phyloP scores from a whole-genome alignment of 2,888 invertebrate species.

The Blera fallax region DNA sequence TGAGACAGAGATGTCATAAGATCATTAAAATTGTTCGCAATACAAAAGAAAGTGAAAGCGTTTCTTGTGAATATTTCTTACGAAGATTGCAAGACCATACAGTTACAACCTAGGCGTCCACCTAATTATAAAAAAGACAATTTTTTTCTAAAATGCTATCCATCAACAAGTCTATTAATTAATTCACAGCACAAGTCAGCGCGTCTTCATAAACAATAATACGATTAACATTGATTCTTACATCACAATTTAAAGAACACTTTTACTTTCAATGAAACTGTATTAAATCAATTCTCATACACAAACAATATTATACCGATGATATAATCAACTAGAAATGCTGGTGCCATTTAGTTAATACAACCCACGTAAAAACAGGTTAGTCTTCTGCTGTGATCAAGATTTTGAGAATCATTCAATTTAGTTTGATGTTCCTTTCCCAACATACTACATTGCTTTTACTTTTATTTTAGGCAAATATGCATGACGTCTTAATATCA shows the following conservation, averaged over 20 bases:
- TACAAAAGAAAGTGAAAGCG: neutral
- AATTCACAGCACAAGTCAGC: neutral
- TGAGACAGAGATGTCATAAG: neutral
- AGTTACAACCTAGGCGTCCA: neutral
- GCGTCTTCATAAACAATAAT: neutral
- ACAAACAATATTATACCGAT: conserved; percentile 7
- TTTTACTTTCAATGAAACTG: conserved; percentile 17
- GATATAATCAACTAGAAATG: conserved; percentile 47
- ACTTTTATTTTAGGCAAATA: neutral
- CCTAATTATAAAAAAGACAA: neutral
- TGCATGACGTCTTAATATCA: neutral
- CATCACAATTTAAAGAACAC: neutral
- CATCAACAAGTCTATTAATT: neutral
- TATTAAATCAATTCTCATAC: neutral
- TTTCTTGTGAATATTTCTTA: neutral
- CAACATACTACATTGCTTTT: neutral
- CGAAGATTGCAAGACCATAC: neutral
- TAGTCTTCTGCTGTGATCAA: conserved; percentile 2
- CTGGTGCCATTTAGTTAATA: conserved; percentile 26
- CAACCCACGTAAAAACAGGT: conserved; percentile 36
- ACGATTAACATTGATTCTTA: neutral
- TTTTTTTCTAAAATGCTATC: neutral
- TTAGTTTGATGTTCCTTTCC: neutral
- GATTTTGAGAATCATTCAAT: neutral
- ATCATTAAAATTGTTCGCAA: neutral